These are phyloP conservation scores for Merodon equestris DNA, from an alignment of 2,888 invertebrate genomes.

Conservation along the genomic window DNA sequence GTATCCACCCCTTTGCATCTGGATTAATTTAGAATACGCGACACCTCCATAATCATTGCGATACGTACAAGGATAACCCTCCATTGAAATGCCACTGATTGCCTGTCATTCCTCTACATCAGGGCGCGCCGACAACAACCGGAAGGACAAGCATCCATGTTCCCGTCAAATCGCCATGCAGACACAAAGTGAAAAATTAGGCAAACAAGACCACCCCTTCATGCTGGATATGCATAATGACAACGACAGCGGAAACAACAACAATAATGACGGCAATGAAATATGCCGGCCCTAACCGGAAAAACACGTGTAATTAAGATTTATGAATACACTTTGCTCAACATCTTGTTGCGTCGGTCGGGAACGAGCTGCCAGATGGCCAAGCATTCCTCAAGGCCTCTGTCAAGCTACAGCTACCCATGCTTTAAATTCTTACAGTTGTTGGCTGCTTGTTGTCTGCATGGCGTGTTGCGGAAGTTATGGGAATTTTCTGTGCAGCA, in stretches of 20 bases:
- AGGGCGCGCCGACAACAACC: conserved; percentile 2
- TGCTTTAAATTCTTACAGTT: not conserved
- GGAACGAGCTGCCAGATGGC: conserved; percentile 63
- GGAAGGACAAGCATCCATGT: conserved; percentile 30
- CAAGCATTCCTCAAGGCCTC: conserved; percentile 56
- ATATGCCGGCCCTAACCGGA: conserved; percentile 56
- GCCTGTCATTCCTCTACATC: conserved; percentile 19
- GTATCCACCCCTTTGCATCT: conserved; percentile 7
- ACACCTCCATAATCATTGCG: conserved; percentile 17
- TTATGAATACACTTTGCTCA: conserved; percentile 69
- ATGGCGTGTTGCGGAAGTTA: conserved; percentile 17
- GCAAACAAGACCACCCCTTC: not conserved
- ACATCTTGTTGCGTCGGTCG: conserved; percentile 69
- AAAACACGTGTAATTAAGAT: conserved; percentile 71
- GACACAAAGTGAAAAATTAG: conserved; percentile 23
- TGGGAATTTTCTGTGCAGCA: conserved; percentile 18
- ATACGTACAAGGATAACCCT: conserved; percentile 1
- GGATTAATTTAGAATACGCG: conserved; percentile 14
- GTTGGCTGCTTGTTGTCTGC: conserved; percentile 14
- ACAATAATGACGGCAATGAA: conserved; percentile 62
- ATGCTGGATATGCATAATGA: not conserved
- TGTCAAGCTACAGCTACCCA: not conserved
- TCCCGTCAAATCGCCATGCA: conserved; percentile 8
- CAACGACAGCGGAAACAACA: conserved; percentile 43
- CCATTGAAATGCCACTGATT: conserved; percentile 35